Conservation (phyloP, 2,888 invertebrate species). For the Elmis aenea region DNA sequence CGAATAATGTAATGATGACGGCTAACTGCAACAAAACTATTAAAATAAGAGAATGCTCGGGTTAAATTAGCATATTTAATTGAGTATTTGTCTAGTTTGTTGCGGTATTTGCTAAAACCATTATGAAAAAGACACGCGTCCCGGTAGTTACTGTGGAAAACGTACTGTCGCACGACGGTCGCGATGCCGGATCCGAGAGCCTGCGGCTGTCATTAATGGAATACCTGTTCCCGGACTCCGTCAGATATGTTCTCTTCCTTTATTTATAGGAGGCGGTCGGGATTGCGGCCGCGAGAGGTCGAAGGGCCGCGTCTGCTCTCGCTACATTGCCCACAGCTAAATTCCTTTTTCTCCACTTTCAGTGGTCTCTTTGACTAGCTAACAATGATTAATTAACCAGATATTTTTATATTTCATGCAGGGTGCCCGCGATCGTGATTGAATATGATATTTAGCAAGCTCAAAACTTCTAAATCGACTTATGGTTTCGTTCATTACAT, state of each 20-base stretch:
- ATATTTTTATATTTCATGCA: neutral
- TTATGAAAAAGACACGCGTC: neutral
- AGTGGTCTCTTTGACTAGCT: slow-evolving; percentile 11
- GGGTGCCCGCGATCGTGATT: no score
- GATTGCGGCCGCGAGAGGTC: slow-evolving; percentile 21
- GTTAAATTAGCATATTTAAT: no score
- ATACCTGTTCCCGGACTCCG: slow-evolving; percentile 29
- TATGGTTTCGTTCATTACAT: no score
- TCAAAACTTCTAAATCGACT: no score
- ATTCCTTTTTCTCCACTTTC: slow-evolving; percentile 13
- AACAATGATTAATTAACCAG: slow-evolving; percentile 19
- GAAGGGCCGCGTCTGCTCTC: slow-evolving; percentile 10
- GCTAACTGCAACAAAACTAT: no score
- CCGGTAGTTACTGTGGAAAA: no score
- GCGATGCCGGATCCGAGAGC: slow-evolving; percentile 12
- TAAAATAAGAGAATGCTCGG: no score
- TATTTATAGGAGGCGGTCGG: slow-evolving; percentile 25
- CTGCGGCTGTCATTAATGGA: slow-evolving; percentile 31
- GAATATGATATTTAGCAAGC: no score
- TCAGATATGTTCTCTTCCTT: slow-evolving; percentile 28
- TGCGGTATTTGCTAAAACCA: no score
- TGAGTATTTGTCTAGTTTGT: no score
- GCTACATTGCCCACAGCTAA: slow-evolving; percentile 8
- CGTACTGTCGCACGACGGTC: slow-evolving; percentile 7
- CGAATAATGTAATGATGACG: no score